Conservation (phyloP, 2,113 vertebrate species). For the Clinocottus analis region DNA sequence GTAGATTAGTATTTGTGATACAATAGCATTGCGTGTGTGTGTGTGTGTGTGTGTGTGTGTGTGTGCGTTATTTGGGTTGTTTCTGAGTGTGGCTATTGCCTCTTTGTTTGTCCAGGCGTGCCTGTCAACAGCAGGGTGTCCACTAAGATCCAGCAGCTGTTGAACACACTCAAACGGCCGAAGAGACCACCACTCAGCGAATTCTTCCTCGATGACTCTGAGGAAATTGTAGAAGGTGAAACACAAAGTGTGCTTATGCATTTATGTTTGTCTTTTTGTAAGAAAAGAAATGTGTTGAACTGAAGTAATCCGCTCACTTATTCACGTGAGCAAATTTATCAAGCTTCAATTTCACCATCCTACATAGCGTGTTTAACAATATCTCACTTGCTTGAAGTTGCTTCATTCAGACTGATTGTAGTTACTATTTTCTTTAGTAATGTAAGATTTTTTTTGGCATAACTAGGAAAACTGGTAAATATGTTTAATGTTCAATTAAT, state of each 20-base stretch:
- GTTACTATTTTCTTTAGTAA: background rate
- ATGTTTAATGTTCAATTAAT: background rate
- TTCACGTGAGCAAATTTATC: background rate
- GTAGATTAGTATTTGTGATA: constrained; percentile 41
- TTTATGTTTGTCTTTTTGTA: constrained; percentile 61
- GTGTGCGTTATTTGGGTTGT: constrained; percentile 12
- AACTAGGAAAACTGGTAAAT: background rate
- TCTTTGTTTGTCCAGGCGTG: constrained; percentile 86
- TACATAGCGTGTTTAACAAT: background rate
- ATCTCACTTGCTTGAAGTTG: background rate
- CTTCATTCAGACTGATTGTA: background rate
- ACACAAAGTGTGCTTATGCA: constrained; percentile 33
- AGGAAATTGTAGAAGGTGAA: constrained; percentile 98
- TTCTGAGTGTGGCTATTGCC: constrained; percentile 38
- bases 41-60: constrained; percentile 31
- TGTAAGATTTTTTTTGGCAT: background rate
- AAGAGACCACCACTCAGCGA: constrained; percentile 96
- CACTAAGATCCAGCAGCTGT: constrained; percentile 97
- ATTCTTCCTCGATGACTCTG: constrained; percentile 96
- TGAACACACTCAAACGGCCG: constrained; percentile 97
- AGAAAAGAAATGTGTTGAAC: background rate
- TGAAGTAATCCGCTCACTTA: background rate
- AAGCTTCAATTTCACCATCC: rapidly evolving
- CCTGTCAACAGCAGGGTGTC: constrained; percentile 96
- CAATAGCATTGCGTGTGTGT: constrained; percentile 51